Evolutionary conservation across 92 coral and sea anemone species (phyloP).

Genomic region (Pocillopora grandis): DNA sequence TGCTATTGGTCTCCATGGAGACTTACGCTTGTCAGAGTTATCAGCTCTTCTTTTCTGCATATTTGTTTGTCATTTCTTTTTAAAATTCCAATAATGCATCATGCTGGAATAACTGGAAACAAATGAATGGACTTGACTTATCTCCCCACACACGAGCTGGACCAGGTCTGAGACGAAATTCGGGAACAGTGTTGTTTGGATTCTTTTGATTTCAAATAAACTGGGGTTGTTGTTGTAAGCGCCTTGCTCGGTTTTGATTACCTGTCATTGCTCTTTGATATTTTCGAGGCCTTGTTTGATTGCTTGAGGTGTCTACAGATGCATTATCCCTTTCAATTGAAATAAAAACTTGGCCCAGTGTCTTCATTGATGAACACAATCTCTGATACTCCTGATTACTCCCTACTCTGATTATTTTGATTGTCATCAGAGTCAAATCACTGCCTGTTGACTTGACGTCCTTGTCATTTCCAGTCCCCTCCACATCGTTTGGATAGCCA

Average conservation of each 20-base stretch:
- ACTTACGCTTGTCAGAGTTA: conserved; percentile 21
- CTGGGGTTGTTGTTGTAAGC: conserved; percentile 21
- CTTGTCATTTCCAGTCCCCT: conserved; percentile 28
- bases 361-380: conserved; percentile 27
- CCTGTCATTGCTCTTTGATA: conserved; percentile 12
- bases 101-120: conserved; percentile 38
- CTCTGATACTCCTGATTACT: conserved; percentile 19
- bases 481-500: conserved; percentile 18
- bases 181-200: conserved; percentile 31
- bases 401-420: background rate
- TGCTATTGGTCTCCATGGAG: conserved; percentile 29
- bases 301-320: conserved; percentile 6
- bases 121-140: conserved; percentile 16
- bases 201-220: conserved; percentile 24
- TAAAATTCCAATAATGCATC: conserved; percentile 28
- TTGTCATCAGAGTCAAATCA: conserved; percentile 27
- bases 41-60: conserved; percentile 25
- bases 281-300: conserved; percentile 22
- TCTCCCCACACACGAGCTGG: conserved; percentile 39
- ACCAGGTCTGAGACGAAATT: conserved; percentile 31
- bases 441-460: conserved; percentile 25
- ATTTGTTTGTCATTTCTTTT: conserved; percentile 15
- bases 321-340: conserved; percentile 29
- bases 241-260: conserved; percentile 5
- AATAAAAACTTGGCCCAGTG: conserved; percentile 25